Percentiles rank a stretch among this genome's conserved stretches.
Evolutionary conservation across 92 coral and sea anemone species (phyloP).

Genomic region (Porites lobata): DNA sequence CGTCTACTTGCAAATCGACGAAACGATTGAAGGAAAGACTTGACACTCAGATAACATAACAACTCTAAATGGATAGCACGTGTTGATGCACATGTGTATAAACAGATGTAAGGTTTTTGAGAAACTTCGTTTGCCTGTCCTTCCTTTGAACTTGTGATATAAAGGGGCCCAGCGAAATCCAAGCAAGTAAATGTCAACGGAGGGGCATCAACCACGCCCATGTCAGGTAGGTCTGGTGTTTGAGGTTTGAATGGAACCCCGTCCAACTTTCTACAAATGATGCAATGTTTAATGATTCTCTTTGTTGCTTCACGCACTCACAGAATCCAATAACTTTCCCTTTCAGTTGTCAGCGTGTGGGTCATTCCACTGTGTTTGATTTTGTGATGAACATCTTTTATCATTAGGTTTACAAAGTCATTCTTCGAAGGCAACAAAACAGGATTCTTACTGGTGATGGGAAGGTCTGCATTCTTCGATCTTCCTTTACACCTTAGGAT

Average conservation of each 20-base stretch:
- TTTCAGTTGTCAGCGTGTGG: slow-evolving; percentile 1
- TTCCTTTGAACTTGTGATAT: too few relatives aligned
- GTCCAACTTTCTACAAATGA: slow-evolving; percentile 11
- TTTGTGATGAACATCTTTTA: neutral
- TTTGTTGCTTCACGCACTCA: slow-evolving; percentile 20
- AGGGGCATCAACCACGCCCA: too few relatives aligned
- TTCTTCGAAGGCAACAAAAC: slow-evolving; percentile 54
- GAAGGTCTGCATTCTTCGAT: slow-evolving; percentile 47
- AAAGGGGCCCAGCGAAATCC: too few relatives aligned
- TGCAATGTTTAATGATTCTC: slow-evolving; percentile 20
- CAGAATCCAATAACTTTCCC: slow-evolving; percentile 36
- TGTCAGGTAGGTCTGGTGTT: too few relatives aligned
- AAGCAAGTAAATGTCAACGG: too few relatives aligned
- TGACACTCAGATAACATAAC: slow-evolving; percentile 34
- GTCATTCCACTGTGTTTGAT: slow-evolving; percentile 8
- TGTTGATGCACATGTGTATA: neutral
- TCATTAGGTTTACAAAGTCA: slow-evolving; percentile 15
- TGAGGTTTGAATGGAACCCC: slow-evolving; percentile 5
- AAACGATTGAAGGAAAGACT: slow-evolving; percentile 67
- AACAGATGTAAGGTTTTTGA: too few relatives aligned
- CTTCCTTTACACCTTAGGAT: slow-evolving; percentile 53
- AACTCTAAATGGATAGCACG: slow-evolving; percentile 65
- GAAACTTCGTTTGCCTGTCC: too few relatives aligned
- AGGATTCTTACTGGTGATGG: slow-evolving; percentile 46
- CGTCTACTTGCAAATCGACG: slow-evolving; percentile 64